phyloP scores from a whole-genome alignment of 2,797 vertebrate species.

The Euphonia xanthogaster region DNA sequence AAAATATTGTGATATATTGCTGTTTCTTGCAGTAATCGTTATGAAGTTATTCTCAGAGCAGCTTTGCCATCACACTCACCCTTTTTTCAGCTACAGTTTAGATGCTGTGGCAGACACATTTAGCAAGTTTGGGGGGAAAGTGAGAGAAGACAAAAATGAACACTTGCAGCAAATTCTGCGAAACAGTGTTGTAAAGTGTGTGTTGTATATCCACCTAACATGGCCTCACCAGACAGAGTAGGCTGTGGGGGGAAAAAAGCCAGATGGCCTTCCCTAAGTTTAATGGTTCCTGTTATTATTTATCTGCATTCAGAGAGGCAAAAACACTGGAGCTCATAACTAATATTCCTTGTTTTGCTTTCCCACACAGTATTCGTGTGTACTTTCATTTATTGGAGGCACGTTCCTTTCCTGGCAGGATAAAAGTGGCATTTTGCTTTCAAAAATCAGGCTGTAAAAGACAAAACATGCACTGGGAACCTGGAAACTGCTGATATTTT shows the following conservation, averaged over 20 bases:
- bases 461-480: neutral
- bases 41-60: slow-evolving; percentile 48
- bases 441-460: neutral
- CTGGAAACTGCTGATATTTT: neutral
- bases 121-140: neutral
- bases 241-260: slow-evolving; percentile 28
- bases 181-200: neutral
- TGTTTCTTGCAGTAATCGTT: slow-evolving; percentile 20
- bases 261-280: slow-evolving; percentile 34
- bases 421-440: neutral
- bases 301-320: slow-evolving; percentile 50
- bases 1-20: slow-evolving; percentile 27
- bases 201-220: slow-evolving; percentile 42
- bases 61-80: slow-evolving; percentile 31
- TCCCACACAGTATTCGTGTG: neutral
- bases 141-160: slow-evolving; percentile 25
- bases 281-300: slow-evolving; percentile 61
- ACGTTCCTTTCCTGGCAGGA: neutral
- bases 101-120: slow-evolving; percentile 8
- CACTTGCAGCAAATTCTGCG: slow-evolving; percentile 17
- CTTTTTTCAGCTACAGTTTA: slow-evolving; percentile 45
- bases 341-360: slow-evolving; percentile 31
- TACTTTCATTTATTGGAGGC: neutral
- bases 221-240: neutral
- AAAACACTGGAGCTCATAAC: slow-evolving; percentile 29